These are phyloP conservation scores for Leptothorax acervorum DNA, from an alignment of 2,888 invertebrate genomes.

Conservation along the genomic window DNA sequence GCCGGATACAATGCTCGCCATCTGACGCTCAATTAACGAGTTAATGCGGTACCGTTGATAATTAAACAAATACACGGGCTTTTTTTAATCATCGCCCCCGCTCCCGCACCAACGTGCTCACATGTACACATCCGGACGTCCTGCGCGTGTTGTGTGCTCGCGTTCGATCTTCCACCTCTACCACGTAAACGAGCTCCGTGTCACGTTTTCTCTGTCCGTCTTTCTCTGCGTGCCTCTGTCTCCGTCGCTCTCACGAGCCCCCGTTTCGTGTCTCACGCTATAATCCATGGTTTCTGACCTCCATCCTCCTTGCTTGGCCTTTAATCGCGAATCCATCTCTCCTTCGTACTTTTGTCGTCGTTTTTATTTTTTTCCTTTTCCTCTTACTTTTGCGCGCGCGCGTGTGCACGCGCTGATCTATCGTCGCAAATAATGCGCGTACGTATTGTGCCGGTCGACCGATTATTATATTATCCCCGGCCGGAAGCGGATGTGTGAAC, in stretches of 20 bases:
- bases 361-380: constrained; percentile 27
- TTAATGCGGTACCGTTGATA: constrained; percentile 85
- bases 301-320: constrained; percentile 45
- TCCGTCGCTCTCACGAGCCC: constrained; percentile 47
- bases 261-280: constrained; percentile 57
- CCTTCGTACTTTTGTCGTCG: constrained; percentile 21
- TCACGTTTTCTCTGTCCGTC: constrained; percentile 26
- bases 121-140: neutral
- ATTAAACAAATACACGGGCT: constrained; percentile 83
- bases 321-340: constrained; percentile 55
- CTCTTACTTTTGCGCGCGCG: constrained; percentile 38
- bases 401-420: constrained; percentile 41
- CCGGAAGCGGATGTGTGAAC: constrained; percentile 85
- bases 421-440: constrained; percentile 75
- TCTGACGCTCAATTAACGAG: constrained; percentile 86
- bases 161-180: constrained; percentile 39
- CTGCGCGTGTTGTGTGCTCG: neutral
- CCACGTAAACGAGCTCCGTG: constrained; percentile 37
- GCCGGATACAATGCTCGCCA: constrained; percentile 82
- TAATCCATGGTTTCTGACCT: constrained; percentile 55
- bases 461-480: constrained; percentile 82
- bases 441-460: constrained; percentile 79
- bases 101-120: neutral
- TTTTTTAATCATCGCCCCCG: constrained; percentile 64
- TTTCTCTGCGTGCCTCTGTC: constrained; percentile 25